phyloP scores from a whole-genome alignment of 1,140 invertebrate species.

The Melipona quadrifasciata region DNA sequence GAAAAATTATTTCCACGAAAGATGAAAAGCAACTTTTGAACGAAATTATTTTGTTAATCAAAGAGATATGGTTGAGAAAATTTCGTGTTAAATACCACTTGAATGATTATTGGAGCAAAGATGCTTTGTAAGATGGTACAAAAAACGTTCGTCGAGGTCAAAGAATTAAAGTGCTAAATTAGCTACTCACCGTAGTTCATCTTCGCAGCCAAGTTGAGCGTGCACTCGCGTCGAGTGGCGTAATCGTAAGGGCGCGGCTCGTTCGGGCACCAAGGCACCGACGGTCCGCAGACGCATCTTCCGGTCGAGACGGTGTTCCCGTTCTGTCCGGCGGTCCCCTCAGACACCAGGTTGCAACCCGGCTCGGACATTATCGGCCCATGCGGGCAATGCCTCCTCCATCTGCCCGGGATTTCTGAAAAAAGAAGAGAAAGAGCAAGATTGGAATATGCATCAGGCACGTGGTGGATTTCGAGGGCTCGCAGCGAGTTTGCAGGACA shows the following conservation, averaged over 20 bases:
- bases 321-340: conserved; percentile 60
- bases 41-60: too few relatives aligned
- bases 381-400: conserved; percentile 76
- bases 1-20: too few relatives aligned
- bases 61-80: too few relatives aligned
- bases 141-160: too few relatives aligned
- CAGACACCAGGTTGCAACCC: conserved; percentile 78
- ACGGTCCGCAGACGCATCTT: conserved; percentile 76
- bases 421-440: neutral
- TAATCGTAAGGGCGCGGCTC: conserved; percentile 77
- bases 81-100: too few relatives aligned
- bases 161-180: neutral
- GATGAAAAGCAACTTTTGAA: too few relatives aligned
- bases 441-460: neutral
- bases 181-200: conserved; percentile 75
- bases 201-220: conserved; percentile 79
- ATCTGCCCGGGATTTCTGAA: conserved; percentile 78
- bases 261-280: conserved; percentile 78
- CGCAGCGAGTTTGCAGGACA: neutral
- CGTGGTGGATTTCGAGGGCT: too few relatives aligned
- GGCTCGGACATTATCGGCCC: conserved; percentile 73
- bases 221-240: conserved; percentile 76
- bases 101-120: too few relatives aligned
- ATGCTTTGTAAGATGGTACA: too few relatives aligned
- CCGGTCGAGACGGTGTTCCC: conserved; percentile 67